Evolutionary conservation across 92 coral and sea anemone genomes (phyloP), one percentile per base, ranked within the genome.

Genomic region (Nematostella vectensis): DNA sequence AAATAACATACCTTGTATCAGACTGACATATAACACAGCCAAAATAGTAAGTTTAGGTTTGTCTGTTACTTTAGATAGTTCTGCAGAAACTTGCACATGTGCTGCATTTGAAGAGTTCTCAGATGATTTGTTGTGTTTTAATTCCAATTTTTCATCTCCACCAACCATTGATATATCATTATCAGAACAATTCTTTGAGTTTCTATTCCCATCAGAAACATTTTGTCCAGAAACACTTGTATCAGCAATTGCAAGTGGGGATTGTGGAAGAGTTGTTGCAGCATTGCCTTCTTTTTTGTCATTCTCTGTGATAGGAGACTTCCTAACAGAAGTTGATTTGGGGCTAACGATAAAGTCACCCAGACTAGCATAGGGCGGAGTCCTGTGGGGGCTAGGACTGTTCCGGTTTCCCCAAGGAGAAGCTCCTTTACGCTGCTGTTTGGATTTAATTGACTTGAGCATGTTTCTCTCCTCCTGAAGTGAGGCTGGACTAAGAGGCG

Each of bases 321-420:
- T n/a, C n/a, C n/a, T n/a, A n/a, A n/a, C n/a, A n/a, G n/a, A n/a
- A n/a, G n/a, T n/a, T n/a, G n/a, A n/a, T n/a, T n/a, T n/a, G n/a
- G n/a, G n/a, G n/a, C n/a, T n/a, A n/a, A 70, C 17, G 19, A 85
- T 57, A 36, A 60, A 85, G 52, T 85, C 94, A 11, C 94, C 94
- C 17, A 85, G 59, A 1, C 81, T 77, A 25, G 73, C 75, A 21
- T 50, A 49, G 9, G 83, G 71, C 4, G 89, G 76, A n/a, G 89
- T 68, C 28, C 69, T 29, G 22, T 72, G 71, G 15, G 82, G 67
- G 48, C 67, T 68, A 26, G 82, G 82, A 22, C 82, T 83, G 27
- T 70, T 59, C 23, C 72, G 73, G 25, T 49, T 55, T 11, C 79
- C 79, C 83, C 83, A 69, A 11, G 87, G 61, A 47, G 73, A 75